Conservation (phyloP, 1,140 invertebrate genomes). For the Calliopsis andreniformis region DNA sequence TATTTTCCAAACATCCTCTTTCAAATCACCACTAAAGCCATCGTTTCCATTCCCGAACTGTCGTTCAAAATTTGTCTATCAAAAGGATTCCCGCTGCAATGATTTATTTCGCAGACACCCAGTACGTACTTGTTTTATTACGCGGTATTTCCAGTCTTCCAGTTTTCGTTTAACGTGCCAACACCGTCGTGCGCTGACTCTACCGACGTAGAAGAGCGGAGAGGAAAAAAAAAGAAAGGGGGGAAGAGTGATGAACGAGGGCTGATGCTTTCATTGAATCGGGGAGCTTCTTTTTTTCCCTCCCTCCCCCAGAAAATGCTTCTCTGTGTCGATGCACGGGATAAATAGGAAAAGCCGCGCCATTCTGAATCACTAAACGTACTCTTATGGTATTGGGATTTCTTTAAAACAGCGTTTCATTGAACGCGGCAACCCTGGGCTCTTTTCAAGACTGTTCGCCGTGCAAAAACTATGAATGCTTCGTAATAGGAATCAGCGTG, state of each 20-base stretch:
- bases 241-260: not conserved
- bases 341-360: constrained; percentile 26
- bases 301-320: constrained; percentile 18
- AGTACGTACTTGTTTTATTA: constrained; percentile 39
- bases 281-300: not conserved
- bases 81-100: too few species aligned
- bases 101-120: not conserved
- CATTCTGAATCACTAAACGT: constrained; percentile 37
- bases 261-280: constrained; percentile 16
- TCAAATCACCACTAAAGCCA: too few species aligned
- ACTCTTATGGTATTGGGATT: constrained; percentile 25
- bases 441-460: constrained; percentile 19
- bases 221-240: not conserved
- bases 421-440: not conserved
- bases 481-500: not conserved
- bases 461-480: constrained; percentile 1
- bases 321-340: not conserved
- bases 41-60: too few species aligned
- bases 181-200: not conserved
- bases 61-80: too few species aligned
- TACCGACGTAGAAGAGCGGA: not conserved
- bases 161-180: constrained; percentile 1
- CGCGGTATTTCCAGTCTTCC: constrained; percentile 28
- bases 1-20: too few species aligned
- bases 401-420: constrained; percentile 33